Conservation (phyloP, 2,888 invertebrate species). For the Athalia rosae region DNA sequence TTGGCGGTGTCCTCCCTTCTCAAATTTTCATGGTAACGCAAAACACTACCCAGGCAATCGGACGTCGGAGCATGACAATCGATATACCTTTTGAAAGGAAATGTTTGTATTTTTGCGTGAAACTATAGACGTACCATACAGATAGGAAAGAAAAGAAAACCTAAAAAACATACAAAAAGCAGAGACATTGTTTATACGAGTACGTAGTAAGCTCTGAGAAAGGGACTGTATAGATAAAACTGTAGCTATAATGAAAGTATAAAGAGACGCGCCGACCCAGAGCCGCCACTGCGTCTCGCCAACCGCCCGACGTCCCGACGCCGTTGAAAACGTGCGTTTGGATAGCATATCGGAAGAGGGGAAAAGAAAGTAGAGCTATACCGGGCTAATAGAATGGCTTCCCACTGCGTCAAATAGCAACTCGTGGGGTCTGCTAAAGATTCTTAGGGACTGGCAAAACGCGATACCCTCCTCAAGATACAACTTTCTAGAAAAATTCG, state of each 20-base stretch:
- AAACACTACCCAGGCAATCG: not conserved
- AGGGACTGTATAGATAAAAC: not conserved
- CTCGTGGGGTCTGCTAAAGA: slow-evolving; percentile 25
- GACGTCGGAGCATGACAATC: slow-evolving; percentile 11
- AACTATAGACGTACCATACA: not conserved
- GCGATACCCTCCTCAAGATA: slow-evolving; percentile 6
- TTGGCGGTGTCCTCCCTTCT: too few species aligned
- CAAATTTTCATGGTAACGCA: too few species aligned
- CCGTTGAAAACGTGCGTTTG: slow-evolving; percentile 42
- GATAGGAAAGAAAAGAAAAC: too few species aligned
- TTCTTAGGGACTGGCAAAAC: slow-evolving; percentile 13
- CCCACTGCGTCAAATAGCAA: slow-evolving; percentile 34
- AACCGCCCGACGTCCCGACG: slow-evolving; percentile 46
- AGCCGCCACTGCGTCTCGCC: slow-evolving; percentile 47
- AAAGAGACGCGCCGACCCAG: slow-evolving; percentile 21
- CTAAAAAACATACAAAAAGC: not conserved
- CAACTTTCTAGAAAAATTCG: not conserved
- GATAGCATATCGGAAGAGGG: slow-evolving; percentile 37
- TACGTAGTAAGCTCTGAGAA: not conserved
- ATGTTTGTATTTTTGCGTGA: not conserved
- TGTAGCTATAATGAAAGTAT: not conserved
- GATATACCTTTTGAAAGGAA: not conserved
- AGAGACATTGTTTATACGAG: not conserved
- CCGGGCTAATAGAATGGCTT: slow-evolving; percentile 35
- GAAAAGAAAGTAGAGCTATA: slow-evolving; percentile 34